Base-by-base conservation (phyloP, 2,888 invertebrate species). In the Nomada fabriciana region DNA sequence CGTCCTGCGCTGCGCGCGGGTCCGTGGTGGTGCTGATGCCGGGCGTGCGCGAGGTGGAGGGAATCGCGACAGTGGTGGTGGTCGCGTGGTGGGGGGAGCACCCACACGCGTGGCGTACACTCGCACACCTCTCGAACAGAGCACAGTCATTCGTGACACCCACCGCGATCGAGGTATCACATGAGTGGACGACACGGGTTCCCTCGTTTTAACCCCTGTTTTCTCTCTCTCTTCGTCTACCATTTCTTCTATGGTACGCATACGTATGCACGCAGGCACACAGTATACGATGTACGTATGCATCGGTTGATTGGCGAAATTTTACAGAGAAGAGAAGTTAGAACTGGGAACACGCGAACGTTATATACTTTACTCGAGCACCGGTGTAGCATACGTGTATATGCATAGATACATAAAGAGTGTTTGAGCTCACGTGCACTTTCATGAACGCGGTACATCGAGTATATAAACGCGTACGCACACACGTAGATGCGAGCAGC, bases 121-220 rank as follows among this genome's bases (percentile, higher is more conserved):
- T 87, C 85, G 88, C 89, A 85, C 89, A 90, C 89, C 86, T 89
- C 86, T 87, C 77, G 75, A 72, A 85, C 76, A 73, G 85, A 71
- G 88, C 87, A 87, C 87, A 87, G 89, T 90, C 86, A 89, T 89
- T 88, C 89, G 89, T 88, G 88, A 88, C 89, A 89, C 86, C 90
- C 88, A 88, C 86, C 85, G 90, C 86, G 86, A 88, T 88, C 88
- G 83, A 88, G 87, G 88, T 87, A 90, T 85, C 88, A 75, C 85
- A 77, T 83, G 50, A 80, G 76, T 79, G 81, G 84, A 83, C 88
- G 86, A 87, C 86, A 84, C 84, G 80, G 82, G 82, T 88, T 86
- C 82, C 77, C 81, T 83, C 84, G 83, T 80, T 83, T 47, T 82
- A 82, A 88, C 83, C 88, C 88, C 80, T 84, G 80, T 70, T 60